A percentile compares a stretch with the other conserved stretches of the same genome.
phyloP scores from a whole-genome alignment of 2,888 invertebrate species.

The Sesia bembeciformis region DNA sequence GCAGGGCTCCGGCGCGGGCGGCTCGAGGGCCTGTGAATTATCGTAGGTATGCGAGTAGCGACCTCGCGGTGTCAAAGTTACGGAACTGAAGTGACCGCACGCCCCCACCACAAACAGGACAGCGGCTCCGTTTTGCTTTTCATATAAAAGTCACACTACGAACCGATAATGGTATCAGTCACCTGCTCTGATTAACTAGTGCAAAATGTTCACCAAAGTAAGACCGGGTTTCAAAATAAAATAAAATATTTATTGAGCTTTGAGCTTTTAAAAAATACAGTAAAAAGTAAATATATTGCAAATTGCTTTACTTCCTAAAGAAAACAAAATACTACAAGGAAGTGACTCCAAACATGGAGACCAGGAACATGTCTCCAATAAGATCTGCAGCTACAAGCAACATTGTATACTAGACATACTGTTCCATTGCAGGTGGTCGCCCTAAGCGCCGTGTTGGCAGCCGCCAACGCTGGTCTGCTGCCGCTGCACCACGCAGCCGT shows the following conservation, averaged over 20 bases:
- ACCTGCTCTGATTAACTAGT: conserved; percentile 64
- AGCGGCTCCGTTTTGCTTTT: conserved; percentile 64
- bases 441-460: conserved; percentile 62
- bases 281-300: no score
- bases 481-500: conserved; percentile 57
- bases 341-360: no score
- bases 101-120: conserved; percentile 57
- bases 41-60: conserved; percentile 45
- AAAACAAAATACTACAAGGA: no score
- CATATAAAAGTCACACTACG: conserved; percentile 67
- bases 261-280: no score
- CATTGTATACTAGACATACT: background rate
- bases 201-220: conserved; percentile 73
- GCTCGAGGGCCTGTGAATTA: conserved; percentile 26
- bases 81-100: conserved; percentile 67
- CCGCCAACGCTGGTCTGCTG: conserved; percentile 72
- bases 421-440: conserved; percentile 42
- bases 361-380: no score
- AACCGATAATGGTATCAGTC: conserved; percentile 68
- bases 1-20: conserved; percentile 12
- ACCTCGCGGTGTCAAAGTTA: conserved; percentile 73
- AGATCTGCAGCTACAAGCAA: no score
- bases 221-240: conserved; percentile 19
- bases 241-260: no score
- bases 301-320: no score